Evolutionary conservation across 1,140 invertebrate genomes (phyloP).

Genomic region (Halictus rubicundus): DNA sequence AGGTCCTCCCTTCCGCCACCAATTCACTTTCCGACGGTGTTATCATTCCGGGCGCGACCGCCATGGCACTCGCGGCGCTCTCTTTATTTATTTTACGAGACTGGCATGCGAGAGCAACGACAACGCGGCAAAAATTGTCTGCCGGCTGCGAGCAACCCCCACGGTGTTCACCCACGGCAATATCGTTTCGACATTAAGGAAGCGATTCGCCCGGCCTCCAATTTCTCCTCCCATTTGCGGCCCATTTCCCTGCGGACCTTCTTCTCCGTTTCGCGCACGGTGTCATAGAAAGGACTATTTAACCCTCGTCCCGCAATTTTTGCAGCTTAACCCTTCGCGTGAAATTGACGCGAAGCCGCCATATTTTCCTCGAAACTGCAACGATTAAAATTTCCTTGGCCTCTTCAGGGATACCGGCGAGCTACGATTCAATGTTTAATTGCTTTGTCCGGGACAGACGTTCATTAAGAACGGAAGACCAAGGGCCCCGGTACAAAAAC

Average conservation of each 20-base stretch:
- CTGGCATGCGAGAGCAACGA: neutral
- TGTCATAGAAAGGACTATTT: neutral
- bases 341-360: too few species aligned
- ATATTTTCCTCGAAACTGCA: too few species aligned
- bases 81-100: conserved; percentile 59
- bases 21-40: conserved; percentile 68
- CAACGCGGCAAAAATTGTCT: neutral
- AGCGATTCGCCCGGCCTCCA: neutral
- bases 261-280: neutral
- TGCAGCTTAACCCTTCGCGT: too few species aligned
- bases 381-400: too few species aligned
- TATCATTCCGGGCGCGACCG: conserved; percentile 58
- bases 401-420: too few species aligned
- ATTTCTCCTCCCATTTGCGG: neutral
- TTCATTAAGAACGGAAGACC: neutral
- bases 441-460: neutral
- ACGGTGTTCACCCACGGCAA: neutral
- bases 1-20: conserved; percentile 62
- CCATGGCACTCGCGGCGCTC: conserved; percentile 16
- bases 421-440: neutral
- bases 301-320: neutral
- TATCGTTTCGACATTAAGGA: neutral
- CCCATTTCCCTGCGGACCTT: too few species aligned
- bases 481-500: neutral
- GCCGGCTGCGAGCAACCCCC: neutral